Evolutionary conservation across 2,797 vertebrate genomes (phyloP).

Genomic region (Borostomias antarcticus): DNA sequence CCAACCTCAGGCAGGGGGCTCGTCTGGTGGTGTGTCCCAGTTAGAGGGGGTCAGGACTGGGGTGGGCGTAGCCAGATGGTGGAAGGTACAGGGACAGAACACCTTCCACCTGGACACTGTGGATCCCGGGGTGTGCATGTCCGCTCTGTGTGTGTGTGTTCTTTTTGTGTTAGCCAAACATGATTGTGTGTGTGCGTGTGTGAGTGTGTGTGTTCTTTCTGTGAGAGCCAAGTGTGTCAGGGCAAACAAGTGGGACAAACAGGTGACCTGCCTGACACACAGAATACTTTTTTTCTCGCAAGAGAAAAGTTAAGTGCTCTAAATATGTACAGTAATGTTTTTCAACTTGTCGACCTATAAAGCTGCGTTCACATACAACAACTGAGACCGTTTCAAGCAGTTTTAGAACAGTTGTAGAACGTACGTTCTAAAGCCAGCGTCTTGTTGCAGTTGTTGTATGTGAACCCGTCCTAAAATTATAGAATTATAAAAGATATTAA

Average conservation of each 20-base stretch:
- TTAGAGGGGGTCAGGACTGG: conserved; percentile 39
- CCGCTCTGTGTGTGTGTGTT: conserved; percentile 29
- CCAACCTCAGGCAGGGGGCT: conserved; percentile 3
- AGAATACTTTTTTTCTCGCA: too few species aligned
- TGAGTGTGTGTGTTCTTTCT: not conserved
- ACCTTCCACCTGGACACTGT: conserved; percentile 58
- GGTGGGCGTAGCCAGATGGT: conserved; percentile 55
- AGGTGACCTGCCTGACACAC: conserved; percentile 3
- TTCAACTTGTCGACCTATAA: not conserved
- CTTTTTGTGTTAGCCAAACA: conserved; percentile 8
- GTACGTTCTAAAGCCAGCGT: too few species aligned
- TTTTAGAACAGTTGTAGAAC: too few species aligned
- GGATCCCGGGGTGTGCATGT: conserved; percentile 36
- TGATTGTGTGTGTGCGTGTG: not conserved
- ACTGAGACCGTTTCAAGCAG: too few species aligned
- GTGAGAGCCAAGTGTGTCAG: conserved; percentile 57
- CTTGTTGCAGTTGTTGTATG: too few species aligned
- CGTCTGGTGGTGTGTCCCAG: conserved; percentile 31
- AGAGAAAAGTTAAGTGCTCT: not conserved
- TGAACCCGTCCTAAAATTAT: too few species aligned
- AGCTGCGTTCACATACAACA: too few species aligned
- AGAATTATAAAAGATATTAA: too few species aligned
- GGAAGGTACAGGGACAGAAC: conserved; percentile 35
- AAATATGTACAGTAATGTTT: not conserved
- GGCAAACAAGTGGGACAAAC: conserved; percentile 46